Evolutionary conservation across 2,797 vertebrate genomes (phyloP), one percentile per base, ranked within the genome.

Genomic region (Melanotaenia maccullochi): DNA sequence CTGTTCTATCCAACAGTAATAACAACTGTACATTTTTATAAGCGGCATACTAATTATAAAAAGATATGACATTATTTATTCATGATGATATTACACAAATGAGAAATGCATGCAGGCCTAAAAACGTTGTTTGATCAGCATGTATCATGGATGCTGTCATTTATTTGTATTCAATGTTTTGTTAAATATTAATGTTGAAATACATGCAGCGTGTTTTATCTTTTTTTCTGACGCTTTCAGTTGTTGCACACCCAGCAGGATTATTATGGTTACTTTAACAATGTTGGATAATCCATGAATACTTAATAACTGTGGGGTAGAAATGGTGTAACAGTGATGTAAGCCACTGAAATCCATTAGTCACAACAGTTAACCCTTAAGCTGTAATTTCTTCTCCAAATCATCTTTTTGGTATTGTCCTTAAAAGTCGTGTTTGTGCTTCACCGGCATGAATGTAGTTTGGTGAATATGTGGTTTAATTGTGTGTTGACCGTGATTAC

Each of bases 251-350:
- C 57, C 54, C 60, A 72, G 57, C 75, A 76, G 59, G 69, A 69
- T 78, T 70, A 90, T 79, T 77, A 76, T 74, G 80, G 75, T 78
- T 79, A 85, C 62, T 91, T 75, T 65, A 85, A 87, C 86, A 85
- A 78, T 80, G 79, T 81, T 76, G 74, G 71, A 85, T 73, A 83
- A 84, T 73, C 75, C 81, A 90, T 88, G 71, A 87, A 92, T 92
- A 84, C 75, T 86, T 88, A 83, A 87, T 74, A 84, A 80, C 60
- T 71, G 74, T 81, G 82, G 85, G 84, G 74, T 81, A 58, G 82
- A 79, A 78, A 74, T 87, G 86, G 89, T 90, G 90, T 78, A 87
- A 92, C 65, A 6, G 76, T 87, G 87, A 86, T 88, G 89, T 86
- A 91, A 92, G 65, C 56, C 67, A 59, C 84, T 84, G 90, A 89